Conservation (phyloP, 2,113 vertebrate species). For the Gobiocypris rarus region DNA sequence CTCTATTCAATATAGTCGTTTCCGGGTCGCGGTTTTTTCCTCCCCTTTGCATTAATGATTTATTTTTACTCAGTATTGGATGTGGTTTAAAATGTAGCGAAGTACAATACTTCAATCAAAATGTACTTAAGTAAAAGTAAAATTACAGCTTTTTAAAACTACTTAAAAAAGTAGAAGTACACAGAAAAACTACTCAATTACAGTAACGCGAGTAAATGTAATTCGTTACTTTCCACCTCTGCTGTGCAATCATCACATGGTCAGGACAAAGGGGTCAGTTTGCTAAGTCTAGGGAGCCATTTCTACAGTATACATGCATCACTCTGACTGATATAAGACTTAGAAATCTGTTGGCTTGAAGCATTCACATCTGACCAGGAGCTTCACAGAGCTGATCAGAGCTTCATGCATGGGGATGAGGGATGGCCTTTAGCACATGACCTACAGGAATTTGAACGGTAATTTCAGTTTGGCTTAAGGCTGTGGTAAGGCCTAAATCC, state of each 20-base stretch:
- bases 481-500: slow-evolving; percentile 71
- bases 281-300: neutral
- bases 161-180: too few relatives aligned
- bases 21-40: too few relatives aligned
- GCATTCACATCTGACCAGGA: slow-evolving; percentile 43
- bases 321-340: neutral
- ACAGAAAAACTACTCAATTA: too few relatives aligned
- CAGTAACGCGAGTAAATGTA: too few relatives aligned
- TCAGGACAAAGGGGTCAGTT: neutral
- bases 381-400: slow-evolving; percentile 48
- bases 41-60: too few relatives aligned
- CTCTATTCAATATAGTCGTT: too few relatives aligned
- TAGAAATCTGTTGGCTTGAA: neutral
- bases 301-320: neutral
- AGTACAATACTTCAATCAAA: too few relatives aligned
- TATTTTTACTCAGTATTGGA: too few relatives aligned
- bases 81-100: too few relatives aligned
- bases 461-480: slow-evolving; percentile 75
- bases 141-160: too few relatives aligned
- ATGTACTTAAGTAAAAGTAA: too few relatives aligned
- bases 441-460: slow-evolving; percentile 64
- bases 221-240: too few relatives aligned
- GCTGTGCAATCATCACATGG: neutral
- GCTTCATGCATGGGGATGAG: slow-evolving; percentile 54
- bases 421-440: slow-evolving; percentile 63